Evolutionary conservation across 1,140 invertebrate species (phyloP), one percentile per base, ranked within the genome.

Genomic region (Idris sp.): DNA sequence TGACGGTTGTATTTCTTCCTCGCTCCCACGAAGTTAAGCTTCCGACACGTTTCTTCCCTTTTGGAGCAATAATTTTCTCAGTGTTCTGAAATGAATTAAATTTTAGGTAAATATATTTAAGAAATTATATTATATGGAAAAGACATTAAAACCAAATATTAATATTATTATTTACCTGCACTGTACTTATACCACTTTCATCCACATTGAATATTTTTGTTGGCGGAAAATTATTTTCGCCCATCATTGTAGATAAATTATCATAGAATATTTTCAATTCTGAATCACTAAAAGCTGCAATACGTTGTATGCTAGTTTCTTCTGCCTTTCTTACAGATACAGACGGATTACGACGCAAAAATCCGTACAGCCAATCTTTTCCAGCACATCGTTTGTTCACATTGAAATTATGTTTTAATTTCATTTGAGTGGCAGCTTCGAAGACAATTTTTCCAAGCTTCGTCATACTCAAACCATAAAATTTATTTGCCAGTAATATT

Each of bases 21-120:
- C 88, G 77, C 78, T 90, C 89, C 51, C 81, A 84, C 28, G 84
- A 88, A 2, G 83, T 86, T 3, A 88, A 19, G 40, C 81, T 71
- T n/a, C 83, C 87, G 6, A 89, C 80, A 78, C 89, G 84, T 3
- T 85, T 83, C 26, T 75, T 59, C 14, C 83, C 81, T 76, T 83
- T 87, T 22, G 6, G 19, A 22, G 19, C 19, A 22, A 22, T 22
- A 4, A 22, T 22, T 22, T 22, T 4, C 3, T 22, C 19, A 4
- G 6, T 6, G 6, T 4, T 6, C 19, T 22, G 6, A 22, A 22
- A 22, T 22, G 6, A 22, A 22, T 22, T 22, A 4, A 22, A 22
- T 22, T 22, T 22, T 22, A 22, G 19, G 2, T 6, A 22, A 22
- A 22, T 22, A 6, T 22, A 22, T 6, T 22, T 2, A 4, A 22